A percentile compares a stretch with the other conserved stretches of the same genome.
These are phyloP conservation scores for Camponotus floridanus DNA, from an alignment of 1,140 invertebrate genomes.

Conservation along the genomic window DNA sequence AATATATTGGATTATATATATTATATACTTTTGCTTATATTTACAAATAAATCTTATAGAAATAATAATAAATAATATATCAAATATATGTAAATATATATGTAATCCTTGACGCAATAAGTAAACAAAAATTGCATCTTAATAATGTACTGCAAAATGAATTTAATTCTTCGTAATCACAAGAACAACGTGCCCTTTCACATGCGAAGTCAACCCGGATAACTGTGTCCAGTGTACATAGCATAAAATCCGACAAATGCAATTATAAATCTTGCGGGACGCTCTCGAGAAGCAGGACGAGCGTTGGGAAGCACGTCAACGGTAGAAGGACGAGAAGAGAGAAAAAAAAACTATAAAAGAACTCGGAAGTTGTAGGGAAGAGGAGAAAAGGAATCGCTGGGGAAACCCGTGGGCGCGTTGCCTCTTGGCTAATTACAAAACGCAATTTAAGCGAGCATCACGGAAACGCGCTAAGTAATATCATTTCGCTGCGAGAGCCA, in stretches of 20 bases:
- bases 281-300: slow-evolving; percentile 50
- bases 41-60: background rate
- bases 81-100: too few relatives aligned
- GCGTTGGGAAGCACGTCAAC: slow-evolving; percentile 23
- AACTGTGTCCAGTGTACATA: slow-evolving; percentile 37
- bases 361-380: slow-evolving; percentile 29
- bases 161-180: slow-evolving; percentile 33
- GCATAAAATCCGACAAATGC: slow-evolving; percentile 67
- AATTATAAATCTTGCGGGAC: slow-evolving; percentile 61
- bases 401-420: slow-evolving; percentile 46
- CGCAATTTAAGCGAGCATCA: slow-evolving; percentile 75
- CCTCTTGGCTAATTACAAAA: slow-evolving; percentile 74
- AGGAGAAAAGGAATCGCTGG: slow-evolving; percentile 32
- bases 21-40: background rate
- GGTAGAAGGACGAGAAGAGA: slow-evolving; percentile 17
- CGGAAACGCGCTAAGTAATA: slow-evolving; percentile 70
- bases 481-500: slow-evolving; percentile 64
- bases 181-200: slow-evolving; percentile 25
- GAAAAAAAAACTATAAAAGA: slow-evolving; percentile 18
- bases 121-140: background rate
- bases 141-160: background rate
- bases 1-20: background rate
- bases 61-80: background rate
- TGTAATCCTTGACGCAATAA: background rate
- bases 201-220: slow-evolving; percentile 46